phyloP scores from a whole-genome alignment of 2,888 invertebrate genomes.

The Cancer borealis region DNA sequence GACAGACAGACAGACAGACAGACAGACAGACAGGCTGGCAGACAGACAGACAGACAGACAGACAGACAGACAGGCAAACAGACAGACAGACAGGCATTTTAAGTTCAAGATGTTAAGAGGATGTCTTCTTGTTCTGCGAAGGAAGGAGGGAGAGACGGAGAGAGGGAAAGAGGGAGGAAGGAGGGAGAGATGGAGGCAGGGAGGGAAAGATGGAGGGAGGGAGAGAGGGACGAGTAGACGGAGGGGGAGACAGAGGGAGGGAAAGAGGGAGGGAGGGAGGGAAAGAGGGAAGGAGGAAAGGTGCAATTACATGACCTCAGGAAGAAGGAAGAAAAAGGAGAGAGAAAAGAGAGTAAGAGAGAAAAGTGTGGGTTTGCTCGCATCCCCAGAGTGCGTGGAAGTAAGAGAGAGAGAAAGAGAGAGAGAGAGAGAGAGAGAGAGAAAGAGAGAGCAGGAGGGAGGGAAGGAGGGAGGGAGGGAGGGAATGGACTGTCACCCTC shows the following conservation, averaged over 20 bases:
- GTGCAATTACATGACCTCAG: conserved; percentile 6
- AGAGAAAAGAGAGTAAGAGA: not conserved
- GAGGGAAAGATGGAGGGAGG: not conserved
- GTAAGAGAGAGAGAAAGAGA: not conserved
- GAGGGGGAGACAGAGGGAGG: not conserved
- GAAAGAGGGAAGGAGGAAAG: not conserved
- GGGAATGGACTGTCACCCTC: not conserved
- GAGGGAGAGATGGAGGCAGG: not conserved
- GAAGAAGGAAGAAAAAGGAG: not conserved
- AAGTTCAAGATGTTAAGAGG: no score
- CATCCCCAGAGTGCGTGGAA: not conserved
- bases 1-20: no score
- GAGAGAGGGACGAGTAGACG: no score
- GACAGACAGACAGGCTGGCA: no score
- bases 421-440: not conserved
- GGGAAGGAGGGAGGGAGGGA: not conserved
- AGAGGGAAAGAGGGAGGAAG: not conserved
- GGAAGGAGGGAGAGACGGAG: no score
- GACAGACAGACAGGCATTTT: no score
- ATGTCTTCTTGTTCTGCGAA: not conserved
- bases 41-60: no score
- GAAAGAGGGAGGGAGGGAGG: not conserved
- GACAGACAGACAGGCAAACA: no score
- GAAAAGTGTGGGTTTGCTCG: conserved; percentile 10
- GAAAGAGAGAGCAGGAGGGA: not conserved